Base-by-base conservation (phyloP, 2,888 invertebrate genomes). In the Eristalis arbustorum region DNA sequence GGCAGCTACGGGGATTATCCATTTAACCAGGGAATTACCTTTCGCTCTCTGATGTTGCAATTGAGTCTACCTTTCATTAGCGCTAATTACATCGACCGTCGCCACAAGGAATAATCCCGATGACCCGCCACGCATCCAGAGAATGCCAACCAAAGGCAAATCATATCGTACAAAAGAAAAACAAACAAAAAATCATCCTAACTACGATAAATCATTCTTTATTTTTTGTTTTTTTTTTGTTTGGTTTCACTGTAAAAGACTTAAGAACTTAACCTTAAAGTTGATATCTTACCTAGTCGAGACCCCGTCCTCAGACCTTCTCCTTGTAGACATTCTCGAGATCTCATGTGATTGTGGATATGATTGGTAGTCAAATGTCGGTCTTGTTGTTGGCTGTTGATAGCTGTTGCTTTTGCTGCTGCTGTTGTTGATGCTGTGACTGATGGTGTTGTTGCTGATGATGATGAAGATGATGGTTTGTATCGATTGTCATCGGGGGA, bases 321-420 rank as follows among this genome's bases (percentile, higher is more conserved):
- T 90, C 88, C 72, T 89, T 89, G 82, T 88, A 90, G 6, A 81
- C 68, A 78, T 89, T 89, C 82, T 90, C 90, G 89, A 91, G 89
- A 90, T 91, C 91, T 91, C 90, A 91, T 88, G 91, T 91, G 83
- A 92, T 91, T 89, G 91, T 91, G 89, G 91, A 90, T 88, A 92
- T 89, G 78, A 92, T 92, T 89, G 92, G 92, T 89, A 92, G 92
- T 92, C 92, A 92, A 89, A 92, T 92, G 79, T 92, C 92, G 82
- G 90, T 89, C 72, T 83, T 87, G 42, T 78, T 63, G 28, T 63
- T 64, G 34, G 72, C 42, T 62, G 66, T 72, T 78, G 83, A 75
- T 23, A 75, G 59, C 34, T 68, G 72, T 62, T 88, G 85, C 75
- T 85, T 88, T 80, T 89, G 88, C 85, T 89, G 88, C 85, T 89